Evolutionary conservation across 2,797 vertebrate species (phyloP).

Genomic region (Buceros bicornis): DNA sequence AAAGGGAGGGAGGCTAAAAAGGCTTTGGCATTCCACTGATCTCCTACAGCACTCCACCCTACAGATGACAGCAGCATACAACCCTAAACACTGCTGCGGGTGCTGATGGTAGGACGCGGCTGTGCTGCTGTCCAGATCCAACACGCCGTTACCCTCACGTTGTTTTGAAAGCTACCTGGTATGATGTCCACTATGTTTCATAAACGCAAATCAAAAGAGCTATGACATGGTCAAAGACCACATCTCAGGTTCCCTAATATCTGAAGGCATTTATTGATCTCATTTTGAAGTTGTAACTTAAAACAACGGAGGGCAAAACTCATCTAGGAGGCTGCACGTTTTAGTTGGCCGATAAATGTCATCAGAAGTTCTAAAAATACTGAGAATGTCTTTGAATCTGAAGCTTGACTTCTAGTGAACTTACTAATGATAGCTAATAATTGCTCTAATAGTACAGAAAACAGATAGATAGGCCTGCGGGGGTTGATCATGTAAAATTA

Average conservation of each 20-base stretch:
- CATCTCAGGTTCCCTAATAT: not conserved
- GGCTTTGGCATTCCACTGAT: not conserved
- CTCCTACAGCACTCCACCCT: not conserved
- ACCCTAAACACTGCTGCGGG: not conserved
- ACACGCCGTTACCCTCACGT: fast-evolving
- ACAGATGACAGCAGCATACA: not conserved
- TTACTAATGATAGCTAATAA: not conserved
- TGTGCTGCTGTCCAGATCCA: not conserved
- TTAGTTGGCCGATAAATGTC: not conserved
- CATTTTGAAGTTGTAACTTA: not conserved
- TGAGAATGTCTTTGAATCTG: not conserved
- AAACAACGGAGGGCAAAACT: not conserved
- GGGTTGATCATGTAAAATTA: not conserved
- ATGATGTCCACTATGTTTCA: not conserved
- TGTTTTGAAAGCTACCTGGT: not conserved
- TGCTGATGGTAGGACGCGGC: not conserved
- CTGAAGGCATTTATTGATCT: not conserved
- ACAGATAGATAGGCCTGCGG: not conserved
- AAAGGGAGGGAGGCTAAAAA: not conserved
- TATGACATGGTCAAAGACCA: not conserved
- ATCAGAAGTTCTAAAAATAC: not conserved
- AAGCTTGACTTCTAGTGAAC: not conserved
- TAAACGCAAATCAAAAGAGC: not conserved
- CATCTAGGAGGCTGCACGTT: not conserved
- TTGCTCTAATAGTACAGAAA: not conserved